These are phyloP conservation scores for Eufriesea mexicana DNA, from an alignment of 1,140 invertebrate species.

Conservation along the genomic window DNA sequence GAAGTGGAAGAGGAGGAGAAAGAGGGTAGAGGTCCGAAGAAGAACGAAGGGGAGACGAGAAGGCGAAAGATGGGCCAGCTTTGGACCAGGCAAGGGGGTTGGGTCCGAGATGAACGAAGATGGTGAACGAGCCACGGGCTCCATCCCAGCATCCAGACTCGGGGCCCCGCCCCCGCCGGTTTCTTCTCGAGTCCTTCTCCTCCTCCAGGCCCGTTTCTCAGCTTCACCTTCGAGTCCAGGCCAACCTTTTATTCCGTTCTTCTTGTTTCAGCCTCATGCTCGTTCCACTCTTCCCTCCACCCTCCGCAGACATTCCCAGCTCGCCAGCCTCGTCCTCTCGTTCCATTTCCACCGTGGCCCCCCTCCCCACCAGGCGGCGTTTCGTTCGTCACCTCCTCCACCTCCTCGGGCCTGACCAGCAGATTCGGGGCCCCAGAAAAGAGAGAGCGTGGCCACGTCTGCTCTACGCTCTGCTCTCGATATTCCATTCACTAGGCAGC, in stretches of 20 bases:
- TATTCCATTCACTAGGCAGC: slow-evolving; percentile 62
- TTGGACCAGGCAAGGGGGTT: slow-evolving; percentile 73
- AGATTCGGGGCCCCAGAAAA: slow-evolving; percentile 30
- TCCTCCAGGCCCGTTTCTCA: slow-evolving; percentile 65
- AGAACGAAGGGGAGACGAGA: slow-evolving; percentile 25
- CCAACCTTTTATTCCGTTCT: slow-evolving; percentile 72
- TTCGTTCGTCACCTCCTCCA: slow-evolving; percentile 45
- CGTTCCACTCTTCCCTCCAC: slow-evolving; percentile 50
- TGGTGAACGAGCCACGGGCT: slow-evolving; percentile 77
- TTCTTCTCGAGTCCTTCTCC: slow-evolving; percentile 74
- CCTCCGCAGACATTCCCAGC: slow-evolving; percentile 20
- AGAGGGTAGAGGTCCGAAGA: slow-evolving; percentile 41
- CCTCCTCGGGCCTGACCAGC: slow-evolving; percentile 23
- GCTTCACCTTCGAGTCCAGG: slow-evolving; percentile 67
- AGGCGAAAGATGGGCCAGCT: slow-evolving; percentile 73
- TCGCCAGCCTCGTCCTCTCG: slow-evolving; percentile 12
- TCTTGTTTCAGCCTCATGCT: slow-evolving; percentile 66
- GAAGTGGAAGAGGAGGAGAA: slow-evolving; percentile 63
- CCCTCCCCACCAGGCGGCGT: slow-evolving; percentile 29
- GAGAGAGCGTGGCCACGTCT: slow-evolving; percentile 22
- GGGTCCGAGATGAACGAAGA: slow-evolving; percentile 79
- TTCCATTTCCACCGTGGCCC: slow-evolving; percentile 38
- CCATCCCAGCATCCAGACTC: slow-evolving; percentile 76
- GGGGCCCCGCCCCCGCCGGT: slow-evolving; percentile 76
- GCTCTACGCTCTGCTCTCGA: slow-evolving; percentile 41